Evolutionary conservation across 1,140 invertebrate genomes (phyloP).

Genomic region (Lasaia peninsularis): DNA sequence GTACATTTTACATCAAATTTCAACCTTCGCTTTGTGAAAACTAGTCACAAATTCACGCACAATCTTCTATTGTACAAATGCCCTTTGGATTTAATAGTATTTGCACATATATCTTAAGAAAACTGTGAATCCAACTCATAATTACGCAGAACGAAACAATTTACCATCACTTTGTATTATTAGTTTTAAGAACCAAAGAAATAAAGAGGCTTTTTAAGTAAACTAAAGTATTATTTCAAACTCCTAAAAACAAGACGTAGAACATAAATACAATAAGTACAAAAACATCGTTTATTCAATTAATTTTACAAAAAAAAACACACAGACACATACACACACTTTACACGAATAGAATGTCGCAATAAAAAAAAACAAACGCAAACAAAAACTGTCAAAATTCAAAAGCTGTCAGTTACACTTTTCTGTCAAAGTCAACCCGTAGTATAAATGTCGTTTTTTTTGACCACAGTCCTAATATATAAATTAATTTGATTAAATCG

Average conservation of each 20-base stretch:
- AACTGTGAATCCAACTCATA: not conserved
- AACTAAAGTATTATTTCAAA: slow-evolving; percentile 11
- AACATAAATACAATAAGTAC: too few relatives aligned
- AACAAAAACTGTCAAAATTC: too few relatives aligned
- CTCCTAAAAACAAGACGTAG: not conserved
- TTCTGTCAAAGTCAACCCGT: too few relatives aligned
- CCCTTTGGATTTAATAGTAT: not conserved
- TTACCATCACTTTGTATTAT: slow-evolving; percentile 21
- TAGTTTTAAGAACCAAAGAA: slow-evolving; percentile 44
- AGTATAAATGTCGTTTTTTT: too few relatives aligned
- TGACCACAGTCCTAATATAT: not conserved
- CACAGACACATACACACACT: too few relatives aligned
- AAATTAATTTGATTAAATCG: not conserved
- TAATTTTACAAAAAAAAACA: too few relatives aligned
- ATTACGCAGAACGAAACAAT: not conserved
- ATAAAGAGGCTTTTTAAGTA: slow-evolving; percentile 21
- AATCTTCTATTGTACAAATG: not conserved
- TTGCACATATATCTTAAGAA: slow-evolving; percentile 2
- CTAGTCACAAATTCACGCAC: not conserved
- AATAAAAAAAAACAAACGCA: too few relatives aligned
- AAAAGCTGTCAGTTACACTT: too few relatives aligned
- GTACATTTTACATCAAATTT: not conserved
- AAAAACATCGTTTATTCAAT: too few relatives aligned
- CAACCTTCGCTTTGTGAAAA: not conserved
- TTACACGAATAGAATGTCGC: too few relatives aligned